These are phyloP conservation scores for Metopolophium dirhodum DNA, from an alignment of 1,140 invertebrate genomes.

Conservation along the genomic window DNA sequence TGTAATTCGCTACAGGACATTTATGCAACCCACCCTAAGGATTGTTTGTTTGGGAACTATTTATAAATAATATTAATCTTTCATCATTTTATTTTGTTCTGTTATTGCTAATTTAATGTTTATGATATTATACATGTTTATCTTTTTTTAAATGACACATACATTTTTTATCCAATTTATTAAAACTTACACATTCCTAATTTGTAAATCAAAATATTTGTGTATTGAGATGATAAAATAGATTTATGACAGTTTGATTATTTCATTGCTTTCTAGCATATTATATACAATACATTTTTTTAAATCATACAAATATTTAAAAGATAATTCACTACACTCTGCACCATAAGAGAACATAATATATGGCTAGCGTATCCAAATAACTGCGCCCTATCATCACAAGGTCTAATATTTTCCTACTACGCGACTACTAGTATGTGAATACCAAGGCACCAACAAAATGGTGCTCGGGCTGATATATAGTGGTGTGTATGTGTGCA, in stretches of 20 bases:
- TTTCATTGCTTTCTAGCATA: too few species aligned
- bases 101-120: constrained; percentile 1
- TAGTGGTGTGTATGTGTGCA: too few species aligned
- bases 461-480: too few species aligned
- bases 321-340: background rate
- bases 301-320: background rate
- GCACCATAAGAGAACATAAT: too few species aligned
- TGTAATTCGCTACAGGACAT: too few species aligned
- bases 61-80: background rate
- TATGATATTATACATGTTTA: background rate
- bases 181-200: background rate
- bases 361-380: too few species aligned
- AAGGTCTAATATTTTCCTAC: too few species aligned
- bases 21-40: too few species aligned
- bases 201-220: background rate
- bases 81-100: background rate
- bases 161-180: background rate
- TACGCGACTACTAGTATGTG: too few species aligned
- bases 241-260: background rate
- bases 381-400: too few species aligned
- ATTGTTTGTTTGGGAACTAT: background rate
- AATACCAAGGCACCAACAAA: too few species aligned
- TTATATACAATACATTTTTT: background rate
- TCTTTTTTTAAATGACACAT: background rate
- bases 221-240: background rate